These are phyloP conservation scores for Pseudomugil gertrudae DNA, from an alignment of 2,797 vertebrate genomes.

Conservation along the genomic window DNA sequence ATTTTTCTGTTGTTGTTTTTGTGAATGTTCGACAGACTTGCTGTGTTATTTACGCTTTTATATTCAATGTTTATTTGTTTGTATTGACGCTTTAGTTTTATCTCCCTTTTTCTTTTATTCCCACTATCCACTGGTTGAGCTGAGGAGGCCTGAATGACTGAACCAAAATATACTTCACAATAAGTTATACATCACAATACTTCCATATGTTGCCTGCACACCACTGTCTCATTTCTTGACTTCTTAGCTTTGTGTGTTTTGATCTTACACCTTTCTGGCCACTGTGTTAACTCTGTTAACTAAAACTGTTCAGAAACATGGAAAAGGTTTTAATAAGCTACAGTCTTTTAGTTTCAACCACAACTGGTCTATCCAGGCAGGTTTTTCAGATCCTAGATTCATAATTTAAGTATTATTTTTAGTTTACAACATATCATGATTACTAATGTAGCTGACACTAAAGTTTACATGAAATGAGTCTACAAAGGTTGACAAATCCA, in stretches of 20 bases:
- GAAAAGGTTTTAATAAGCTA: not conserved
- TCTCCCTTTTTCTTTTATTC: not conserved
- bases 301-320: not conserved
- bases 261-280: not conserved
- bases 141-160: not conserved
- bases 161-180: slow-evolving; percentile 8
- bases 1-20: too few species aligned
- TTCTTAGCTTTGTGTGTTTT: slow-evolving; percentile 2
- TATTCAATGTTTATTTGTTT: too few species aligned
- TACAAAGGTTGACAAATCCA: not conserved
- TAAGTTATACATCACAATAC: too few species aligned
- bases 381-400: not conserved
- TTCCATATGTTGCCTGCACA: too few species aligned
- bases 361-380: not conserved
- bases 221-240: not conserved
- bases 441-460: not conserved
- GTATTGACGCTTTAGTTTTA: too few species aligned
- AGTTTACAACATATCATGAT: not conserved
- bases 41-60: too few species aligned
- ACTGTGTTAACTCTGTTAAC: slow-evolving; percentile 9
- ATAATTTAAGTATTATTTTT: not conserved
- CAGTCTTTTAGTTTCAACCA: not conserved
- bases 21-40: too few species aligned
- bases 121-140: slow-evolving; percentile 1
- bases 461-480: not conserved